phyloP scores from a whole-genome alignment of 2,113 vertebrate species.

The Mus pahari region DNA sequence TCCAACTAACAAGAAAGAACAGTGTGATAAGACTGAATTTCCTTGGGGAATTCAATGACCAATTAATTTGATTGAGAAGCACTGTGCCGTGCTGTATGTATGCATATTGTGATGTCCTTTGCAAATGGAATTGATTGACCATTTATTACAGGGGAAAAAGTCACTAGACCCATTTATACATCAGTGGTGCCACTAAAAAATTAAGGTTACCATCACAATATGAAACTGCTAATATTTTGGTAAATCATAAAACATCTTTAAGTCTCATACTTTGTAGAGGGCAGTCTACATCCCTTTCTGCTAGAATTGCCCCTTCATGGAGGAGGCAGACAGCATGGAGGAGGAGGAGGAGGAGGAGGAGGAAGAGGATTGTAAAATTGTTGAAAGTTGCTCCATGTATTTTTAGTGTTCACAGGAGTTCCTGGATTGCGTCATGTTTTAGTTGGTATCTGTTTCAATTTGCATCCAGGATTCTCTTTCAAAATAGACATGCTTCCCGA shows the following conservation, averaged over 20 bases:
- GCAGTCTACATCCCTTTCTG: conserved; percentile 43
- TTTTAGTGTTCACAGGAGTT: conserved; percentile 60
- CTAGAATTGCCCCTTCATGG: neutral
- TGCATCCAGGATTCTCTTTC: conserved; percentile 82
- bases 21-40: conserved; percentile 49
- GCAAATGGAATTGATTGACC: conserved; percentile 20
- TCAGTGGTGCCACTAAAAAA: neutral
- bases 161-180: neutral
- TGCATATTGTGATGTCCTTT: conserved; percentile 34
- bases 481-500: conserved; percentile 76
- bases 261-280: conserved; percentile 28
- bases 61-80: conserved; percentile 48
- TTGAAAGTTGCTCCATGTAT: conserved; percentile 58
- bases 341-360: neutral
- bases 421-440: conserved; percentile 75
- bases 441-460: conserved; percentile 81
- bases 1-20: neutral
- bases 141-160: conserved; percentile 12
- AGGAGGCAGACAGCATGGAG: neutral
- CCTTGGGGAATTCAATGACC: conserved; percentile 39
- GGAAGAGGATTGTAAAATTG: conserved; percentile 56
- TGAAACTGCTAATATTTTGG: conserved; percentile 2
- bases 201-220: conserved; percentile 3
- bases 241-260: conserved; percentile 42
- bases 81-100: neutral